Conservation (phyloP, 1,140 invertebrate species). For the Dolichoris vasculosae region DNA sequence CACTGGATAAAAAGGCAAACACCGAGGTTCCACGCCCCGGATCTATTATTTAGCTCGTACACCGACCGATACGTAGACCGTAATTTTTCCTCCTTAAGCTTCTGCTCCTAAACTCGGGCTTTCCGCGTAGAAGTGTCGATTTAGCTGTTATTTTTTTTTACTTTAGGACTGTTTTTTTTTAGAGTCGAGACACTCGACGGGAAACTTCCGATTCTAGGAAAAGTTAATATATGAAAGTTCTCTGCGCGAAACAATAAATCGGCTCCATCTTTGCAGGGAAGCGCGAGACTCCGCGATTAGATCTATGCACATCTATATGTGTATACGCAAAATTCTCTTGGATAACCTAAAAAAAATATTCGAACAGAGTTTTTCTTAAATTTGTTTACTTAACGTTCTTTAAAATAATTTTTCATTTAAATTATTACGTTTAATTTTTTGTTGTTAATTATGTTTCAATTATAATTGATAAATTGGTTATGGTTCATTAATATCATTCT, state of each 20-base stretch:
- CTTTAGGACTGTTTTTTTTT: background rate
- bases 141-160: slow-evolving; percentile 7
- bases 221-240: background rate
- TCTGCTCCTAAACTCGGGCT: slow-evolving; percentile 24
- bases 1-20: background rate
- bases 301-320: slow-evolving; percentile 31
- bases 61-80: background rate
- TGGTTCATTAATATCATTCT: background rate
- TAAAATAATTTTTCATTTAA: background rate
- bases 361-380: background rate
- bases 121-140: background rate
- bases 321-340: slow-evolving; percentile 41
- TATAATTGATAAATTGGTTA: background rate
- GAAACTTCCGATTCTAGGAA: background rate
- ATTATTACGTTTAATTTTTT: background rate
- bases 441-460: background rate
- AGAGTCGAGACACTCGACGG: background rate
- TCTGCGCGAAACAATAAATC: slow-evolving; percentile 52
- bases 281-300: slow-evolving; percentile 27
- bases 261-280: slow-evolving; percentile 50
- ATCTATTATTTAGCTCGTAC: background rate
- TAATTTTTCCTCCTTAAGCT: background rate
- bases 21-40: background rate
- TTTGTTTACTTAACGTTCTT: background rate
- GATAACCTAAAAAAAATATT: slow-evolving; percentile 39